Evolutionary conservation across 2,888 invertebrate genomes (phyloP), one percentile per base, ranked within the genome.

Genomic region (Platycheirus rosarum): DNA sequence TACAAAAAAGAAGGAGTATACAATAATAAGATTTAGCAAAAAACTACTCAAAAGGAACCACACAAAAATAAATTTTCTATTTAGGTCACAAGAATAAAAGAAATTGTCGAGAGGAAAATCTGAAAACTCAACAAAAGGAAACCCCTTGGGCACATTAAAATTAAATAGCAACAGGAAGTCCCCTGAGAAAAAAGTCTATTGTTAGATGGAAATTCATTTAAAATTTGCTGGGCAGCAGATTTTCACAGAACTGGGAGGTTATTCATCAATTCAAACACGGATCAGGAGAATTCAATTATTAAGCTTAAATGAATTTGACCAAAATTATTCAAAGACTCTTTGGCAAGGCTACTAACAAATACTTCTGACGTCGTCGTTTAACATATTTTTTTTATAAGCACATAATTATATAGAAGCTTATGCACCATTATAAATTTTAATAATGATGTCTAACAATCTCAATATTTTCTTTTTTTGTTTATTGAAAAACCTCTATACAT

Each of bases 61-160:
- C n/a, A n/a, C 40, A 26, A 8, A 7, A 9, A 29, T 13, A 13
- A n/a, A 2, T 13, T 42, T 18, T 44, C 18, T 49, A 65, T 65
- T 49, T 40, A 40, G 65, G 65, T 65, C 65, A 65, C 37, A 40
- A 4, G 26, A 53, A 53, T 8, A 65, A 65, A 65, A 49, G 5
- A n/a, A 65, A 16, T 29, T 29, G n/a, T 11, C 40, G 16, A 65
- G n/a, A 49, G 23, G 65, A 23, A 60, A 65, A 49, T 49, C 16
- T 42, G 29, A 29, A 18, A 42, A 14, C 2, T 18, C 13, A 42
- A 29, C 18, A 40, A 40, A 51, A 29, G 0, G n/a, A 20, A 55
- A 40, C 13, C 55, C 55, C 37, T 20, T 53, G 37, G 23, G 23
- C 20, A 55, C 8, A 37, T 40, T 55, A 23, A 55, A 40, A 40